Evolutionary conservation across 1,140 invertebrate genomes (phyloP).

Genomic region (Platyscapa corneri): DNA sequence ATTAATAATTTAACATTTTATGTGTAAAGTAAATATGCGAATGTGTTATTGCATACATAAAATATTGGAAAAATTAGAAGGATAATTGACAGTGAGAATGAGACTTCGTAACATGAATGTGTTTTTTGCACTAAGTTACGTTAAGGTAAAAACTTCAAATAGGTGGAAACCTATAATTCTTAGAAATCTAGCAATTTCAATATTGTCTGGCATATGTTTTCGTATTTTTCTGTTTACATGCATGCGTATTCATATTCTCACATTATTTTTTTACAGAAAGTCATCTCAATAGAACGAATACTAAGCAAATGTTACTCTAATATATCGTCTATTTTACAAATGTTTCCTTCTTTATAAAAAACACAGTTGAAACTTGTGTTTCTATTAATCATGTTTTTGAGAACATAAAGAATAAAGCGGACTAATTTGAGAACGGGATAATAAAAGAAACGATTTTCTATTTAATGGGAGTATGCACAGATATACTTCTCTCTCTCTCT

Average conservation of each 20-base stretch:
- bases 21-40: background rate
- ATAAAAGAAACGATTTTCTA: background rate
- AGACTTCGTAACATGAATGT: background rate
- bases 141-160: background rate
- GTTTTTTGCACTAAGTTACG: background rate
- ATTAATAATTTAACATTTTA: background rate
- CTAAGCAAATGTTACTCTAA: too few relatives aligned
- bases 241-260: too few relatives aligned
- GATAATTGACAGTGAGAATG: background rate
- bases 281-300: too few relatives aligned
- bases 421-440: background rate
- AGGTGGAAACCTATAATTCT: background rate
- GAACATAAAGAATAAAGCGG: slow-evolving; percentile 20
- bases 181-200: slow-evolving; percentile 67
- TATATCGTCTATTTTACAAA: too few relatives aligned
- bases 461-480: background rate
- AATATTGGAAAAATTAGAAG: background rate
- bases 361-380: slow-evolving; percentile 4
- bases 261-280: too few relatives aligned
- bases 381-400: slow-evolving; percentile 51
- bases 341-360: too few relatives aligned
- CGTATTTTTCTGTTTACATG: background rate
- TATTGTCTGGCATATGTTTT: slow-evolving; percentile 63
- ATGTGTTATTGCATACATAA: background rate
- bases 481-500: background rate